Evolutionary conservation across 2,888 invertebrate species (phyloP), one percentile per base, ranked within the genome.

Genomic region (Xestia c-nigrum): DNA sequence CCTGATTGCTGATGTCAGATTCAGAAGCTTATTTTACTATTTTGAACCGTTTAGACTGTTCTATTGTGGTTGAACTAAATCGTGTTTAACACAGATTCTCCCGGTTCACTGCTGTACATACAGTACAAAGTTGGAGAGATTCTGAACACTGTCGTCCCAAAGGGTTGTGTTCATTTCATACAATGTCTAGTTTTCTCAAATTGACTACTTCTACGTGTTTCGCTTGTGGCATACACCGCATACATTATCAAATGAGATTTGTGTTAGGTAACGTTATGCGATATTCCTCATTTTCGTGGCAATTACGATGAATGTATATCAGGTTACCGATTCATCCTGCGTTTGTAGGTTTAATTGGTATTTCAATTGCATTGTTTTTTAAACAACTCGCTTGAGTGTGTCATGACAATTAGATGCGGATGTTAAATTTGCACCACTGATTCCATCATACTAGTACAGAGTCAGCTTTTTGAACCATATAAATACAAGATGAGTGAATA

Each of bases 1-100:
- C n/a, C 84, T 87, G 84, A 52, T 21, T 14, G 52, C 59, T 61
- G 65, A 78, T 73, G 6, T 31, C 19, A 43, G 40, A 74, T 43
- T 43, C 43, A 43, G 43, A 0, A 9, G 43, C 7, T 21, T 40
- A 43, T 61, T 47, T 63, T n/a, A 65, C 31, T 47, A 50, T 71
- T 74, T 43, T 64, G 43, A 72, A 63, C n/a, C n/a, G n/a, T n/a
- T 24, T 38, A 65, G 21, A 21, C 40, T 40, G 46, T 78, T 43
- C n/a, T 57, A 5, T 65, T 38, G 19, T 19, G 31, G 55, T 74
- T 31, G 5, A 55, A 46, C 3, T 69, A 46, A 46, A 10, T 47
- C 46, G 14, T 64, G 38, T 7, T 46, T 75, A 46, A 4, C n/a
- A 16, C 47, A 61, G 3, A 21, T 9, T 59, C n/a, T 47, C 19